Percentiles rank a stretch among this genome's conserved stretches.
Evolutionary conservation across 2,797 vertebrate species (phyloP).

Genomic region (Brachyalestes nurse): DNA sequence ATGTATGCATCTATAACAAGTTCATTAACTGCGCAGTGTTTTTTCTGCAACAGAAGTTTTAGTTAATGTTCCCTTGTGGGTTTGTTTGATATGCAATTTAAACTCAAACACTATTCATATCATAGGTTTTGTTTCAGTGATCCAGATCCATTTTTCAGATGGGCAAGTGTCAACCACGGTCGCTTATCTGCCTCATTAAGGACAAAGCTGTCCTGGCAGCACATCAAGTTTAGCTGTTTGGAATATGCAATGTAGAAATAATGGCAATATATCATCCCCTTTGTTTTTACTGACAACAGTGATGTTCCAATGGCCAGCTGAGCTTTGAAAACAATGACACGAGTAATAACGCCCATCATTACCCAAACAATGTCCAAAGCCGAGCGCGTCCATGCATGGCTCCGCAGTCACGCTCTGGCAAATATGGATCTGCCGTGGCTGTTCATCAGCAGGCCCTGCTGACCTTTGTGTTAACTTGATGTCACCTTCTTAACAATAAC

Average conservation of each 20-base stretch:
- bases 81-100: neutral
- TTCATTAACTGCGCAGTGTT: neutral
- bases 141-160: constrained; percentile 40
- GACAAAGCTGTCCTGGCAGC: constrained; percentile 29
- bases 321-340: constrained; percentile 39
- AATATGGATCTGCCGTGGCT: constrained; percentile 41
- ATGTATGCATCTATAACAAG: no score
- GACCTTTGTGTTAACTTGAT: constrained; percentile 54
- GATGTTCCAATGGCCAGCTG: constrained; percentile 56
- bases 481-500: constrained; percentile 50
- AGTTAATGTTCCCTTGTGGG: neutral
- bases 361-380: constrained; percentile 37
- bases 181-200: constrained; percentile 45
- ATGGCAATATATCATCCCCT: constrained; percentile 45
- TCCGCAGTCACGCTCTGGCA: constrained; percentile 19
- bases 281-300: constrained; percentile 47
- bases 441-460: constrained; percentile 22
- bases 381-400: constrained; percentile 22
- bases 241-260: constrained; percentile 36
- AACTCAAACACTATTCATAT: neutral
- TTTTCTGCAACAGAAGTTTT: neutral
- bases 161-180: constrained; percentile 37
- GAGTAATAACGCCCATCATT: constrained; percentile 54
- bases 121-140: constrained; percentile 15
- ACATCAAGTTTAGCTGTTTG: constrained; percentile 40